Conservation (phyloP, 2,797 vertebrate species). For the Vespertilio murinus region DNA sequence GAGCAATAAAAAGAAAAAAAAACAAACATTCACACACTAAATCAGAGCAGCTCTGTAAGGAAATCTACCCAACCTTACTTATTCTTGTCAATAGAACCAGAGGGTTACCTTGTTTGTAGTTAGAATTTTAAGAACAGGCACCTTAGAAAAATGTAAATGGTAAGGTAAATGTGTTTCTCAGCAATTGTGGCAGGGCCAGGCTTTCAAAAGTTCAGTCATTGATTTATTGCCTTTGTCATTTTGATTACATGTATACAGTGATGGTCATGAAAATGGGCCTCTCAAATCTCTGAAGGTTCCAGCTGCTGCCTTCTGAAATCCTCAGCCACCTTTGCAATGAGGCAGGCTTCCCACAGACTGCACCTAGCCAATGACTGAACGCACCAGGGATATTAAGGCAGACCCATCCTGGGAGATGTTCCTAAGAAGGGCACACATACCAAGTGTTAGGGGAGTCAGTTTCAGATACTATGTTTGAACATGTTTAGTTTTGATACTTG, state of each 20-base stretch:
- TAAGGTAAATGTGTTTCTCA: neutral
- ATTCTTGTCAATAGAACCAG: neutral
- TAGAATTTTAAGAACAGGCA: neutral
- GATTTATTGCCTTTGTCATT: neutral
- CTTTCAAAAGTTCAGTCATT: neutral
- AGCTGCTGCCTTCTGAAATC: neutral
- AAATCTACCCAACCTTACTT: neutral
- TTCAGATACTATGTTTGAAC: neutral
- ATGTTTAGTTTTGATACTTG: neutral
- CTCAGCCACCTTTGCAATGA: neutral
- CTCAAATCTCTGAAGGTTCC: neutral
- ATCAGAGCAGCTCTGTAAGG: neutral
- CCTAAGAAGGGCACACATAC: neutral
- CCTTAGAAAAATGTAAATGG: neutral
- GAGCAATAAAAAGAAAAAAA: conserved; percentile 23
- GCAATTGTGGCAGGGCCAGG: neutral
- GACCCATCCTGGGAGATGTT: neutral
- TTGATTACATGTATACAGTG: neutral
- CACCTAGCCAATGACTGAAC: neutral
- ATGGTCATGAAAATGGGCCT: neutral
- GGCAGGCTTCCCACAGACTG: neutral
- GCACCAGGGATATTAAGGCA: neutral
- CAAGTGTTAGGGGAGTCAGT: neutral
- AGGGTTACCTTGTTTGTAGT: neutral
- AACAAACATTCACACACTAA: neutral